Conservation (phyloP, 2,113 vertebrate genomes). For the Percina caprodes region DNA sequence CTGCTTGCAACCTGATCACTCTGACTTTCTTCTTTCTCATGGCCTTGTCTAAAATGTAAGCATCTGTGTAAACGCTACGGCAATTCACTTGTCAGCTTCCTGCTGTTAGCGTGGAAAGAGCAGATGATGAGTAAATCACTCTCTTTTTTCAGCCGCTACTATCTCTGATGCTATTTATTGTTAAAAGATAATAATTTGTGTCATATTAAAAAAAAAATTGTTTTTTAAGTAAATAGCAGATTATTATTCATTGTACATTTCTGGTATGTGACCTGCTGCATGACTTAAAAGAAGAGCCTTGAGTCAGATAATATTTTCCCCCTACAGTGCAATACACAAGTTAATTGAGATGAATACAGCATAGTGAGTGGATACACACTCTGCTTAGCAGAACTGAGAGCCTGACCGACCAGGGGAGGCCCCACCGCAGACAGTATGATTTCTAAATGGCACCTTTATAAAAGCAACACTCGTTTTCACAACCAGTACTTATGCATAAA, state of each 20-base stretch:
- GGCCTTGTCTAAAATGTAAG: conserved; percentile 62
- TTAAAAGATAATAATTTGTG: conserved; percentile 5
- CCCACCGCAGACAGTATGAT: conserved; percentile 35
- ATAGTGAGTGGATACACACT: conserved; percentile 23
- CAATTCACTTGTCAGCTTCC: conserved; percentile 62
- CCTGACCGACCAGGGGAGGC: conserved; percentile 44
- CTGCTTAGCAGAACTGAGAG: conserved; percentile 48
- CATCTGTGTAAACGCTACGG: conserved; percentile 80
- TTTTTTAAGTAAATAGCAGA: background rate
- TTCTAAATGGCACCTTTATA: conserved; percentile 43
- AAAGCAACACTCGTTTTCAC: conserved; percentile 37
- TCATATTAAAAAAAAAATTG: background rate
- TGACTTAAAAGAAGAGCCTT: conserved; percentile 30
- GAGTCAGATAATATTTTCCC: conserved; percentile 28
- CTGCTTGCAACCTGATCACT: conserved; percentile 57
- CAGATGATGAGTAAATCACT: conserved; percentile 35
- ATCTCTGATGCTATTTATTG: conserved; percentile 14
- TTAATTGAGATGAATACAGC: conserved; percentile 20
- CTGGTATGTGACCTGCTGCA: conserved; percentile 1
- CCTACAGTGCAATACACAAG: conserved; percentile 4
- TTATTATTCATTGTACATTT: conserved; percentile 29
- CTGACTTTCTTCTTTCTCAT: conserved; percentile 61
- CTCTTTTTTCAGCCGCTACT: conserved; percentile 42
- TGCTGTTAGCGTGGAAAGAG: conserved; percentile 50
- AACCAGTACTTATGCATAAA: conserved; percentile 52